These are phyloP conservation scores for Cygnus buccinator DNA, from an alignment of 2,113 vertebrate species.

Conservation along the genomic window DNA sequence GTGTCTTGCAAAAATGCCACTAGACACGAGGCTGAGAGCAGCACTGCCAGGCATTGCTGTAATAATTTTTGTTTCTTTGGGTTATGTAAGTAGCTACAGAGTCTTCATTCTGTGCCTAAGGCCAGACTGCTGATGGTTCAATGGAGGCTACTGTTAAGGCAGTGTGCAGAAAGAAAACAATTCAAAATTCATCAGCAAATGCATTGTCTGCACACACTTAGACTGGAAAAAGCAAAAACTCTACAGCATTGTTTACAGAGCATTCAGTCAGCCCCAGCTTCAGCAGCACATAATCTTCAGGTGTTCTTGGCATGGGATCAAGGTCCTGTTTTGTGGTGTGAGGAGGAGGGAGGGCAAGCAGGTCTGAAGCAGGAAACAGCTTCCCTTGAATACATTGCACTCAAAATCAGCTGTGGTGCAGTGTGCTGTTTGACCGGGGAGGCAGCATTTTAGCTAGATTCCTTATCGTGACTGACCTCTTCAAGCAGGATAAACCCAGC, in stretches of 20 bases:
- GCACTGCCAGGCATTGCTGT: not conserved
- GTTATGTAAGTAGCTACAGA: not conserved
- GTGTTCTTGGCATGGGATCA: not conserved
- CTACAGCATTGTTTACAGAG: not conserved
- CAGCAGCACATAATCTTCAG: not conserved
- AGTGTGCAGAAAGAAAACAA: not conserved
- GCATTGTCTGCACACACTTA: not conserved
- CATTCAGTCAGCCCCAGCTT: not conserved
- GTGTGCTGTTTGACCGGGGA: fast-evolving
- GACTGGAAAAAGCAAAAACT: not conserved
- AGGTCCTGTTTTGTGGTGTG: not conserved
- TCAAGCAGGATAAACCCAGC: not conserved
- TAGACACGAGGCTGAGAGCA: not conserved
- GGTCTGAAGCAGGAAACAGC: not conserved
- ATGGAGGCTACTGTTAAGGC: not conserved
- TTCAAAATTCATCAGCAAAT: not conserved
- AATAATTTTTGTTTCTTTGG: not conserved
- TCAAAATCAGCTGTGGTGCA: not conserved
- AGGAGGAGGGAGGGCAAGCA: not conserved
- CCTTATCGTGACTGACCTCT: not conserved
- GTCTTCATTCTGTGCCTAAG: not conserved
- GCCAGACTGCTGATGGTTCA: not conserved
- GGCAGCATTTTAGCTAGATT: not conserved
- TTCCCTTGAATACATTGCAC: not conserved
- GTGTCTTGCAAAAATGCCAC: not conserved